Evolutionary conservation across 2,888 invertebrate genomes (phyloP).

Genomic region (Callimorpha dominula): DNA sequence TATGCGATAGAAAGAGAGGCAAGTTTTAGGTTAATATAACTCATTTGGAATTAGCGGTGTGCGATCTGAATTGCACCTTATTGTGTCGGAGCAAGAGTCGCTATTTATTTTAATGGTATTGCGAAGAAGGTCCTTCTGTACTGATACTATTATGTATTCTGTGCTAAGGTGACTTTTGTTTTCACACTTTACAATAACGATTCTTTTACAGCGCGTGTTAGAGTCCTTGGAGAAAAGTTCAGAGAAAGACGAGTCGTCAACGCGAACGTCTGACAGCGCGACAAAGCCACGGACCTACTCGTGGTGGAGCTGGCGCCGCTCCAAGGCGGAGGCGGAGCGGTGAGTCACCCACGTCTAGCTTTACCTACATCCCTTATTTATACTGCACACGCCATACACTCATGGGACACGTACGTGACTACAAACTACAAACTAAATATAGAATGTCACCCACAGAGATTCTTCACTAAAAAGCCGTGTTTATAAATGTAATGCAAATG

Average conservation of each 20-base stretch:
- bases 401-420: background rate
- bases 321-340: conserved; percentile 76
- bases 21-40: too few species aligned
- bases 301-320: conserved; percentile 90
- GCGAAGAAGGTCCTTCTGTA: too few species aligned
- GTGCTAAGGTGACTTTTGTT: background rate
- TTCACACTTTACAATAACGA: background rate
- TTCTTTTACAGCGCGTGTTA: conserved; percentile 69
- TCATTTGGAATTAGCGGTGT: too few species aligned
- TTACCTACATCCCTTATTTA: background rate
- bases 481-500: background rate
- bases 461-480: background rate
- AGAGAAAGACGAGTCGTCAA: conserved; percentile 64
- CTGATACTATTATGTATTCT: too few species aligned
- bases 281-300: conserved; percentile 85
- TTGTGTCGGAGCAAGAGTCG: too few species aligned
- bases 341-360: conserved; percentile 38
- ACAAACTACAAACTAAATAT: conserved; percentile 12
- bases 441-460: conserved; percentile 9
- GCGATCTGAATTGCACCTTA: too few species aligned
- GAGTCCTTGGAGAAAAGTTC: conserved; percentile 77
- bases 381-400: conserved; percentile 3
- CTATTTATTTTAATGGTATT: too few species aligned
- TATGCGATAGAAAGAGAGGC: too few species aligned
- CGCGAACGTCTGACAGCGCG: conserved; percentile 59